phyloP scores from a whole-genome alignment of 1,140 invertebrate species.

The Achroia grisella region DNA sequence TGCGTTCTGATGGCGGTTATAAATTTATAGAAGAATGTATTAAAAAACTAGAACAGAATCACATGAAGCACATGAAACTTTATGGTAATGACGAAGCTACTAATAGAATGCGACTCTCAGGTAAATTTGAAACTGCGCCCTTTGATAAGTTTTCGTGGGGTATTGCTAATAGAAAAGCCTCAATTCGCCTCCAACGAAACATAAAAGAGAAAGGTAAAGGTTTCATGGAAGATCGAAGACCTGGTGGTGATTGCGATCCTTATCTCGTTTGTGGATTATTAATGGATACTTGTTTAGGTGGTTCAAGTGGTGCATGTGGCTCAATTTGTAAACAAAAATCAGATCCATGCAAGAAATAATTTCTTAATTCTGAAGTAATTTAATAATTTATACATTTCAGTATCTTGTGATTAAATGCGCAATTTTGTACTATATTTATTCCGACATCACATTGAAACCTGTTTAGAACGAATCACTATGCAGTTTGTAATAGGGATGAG shows the following conservation, averaged over 20 bases:
- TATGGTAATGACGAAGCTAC: slow-evolving; percentile 92
- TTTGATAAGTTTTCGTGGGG: slow-evolving; percentile 87
- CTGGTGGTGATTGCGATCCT: slow-evolving; percentile 94
- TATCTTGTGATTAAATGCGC: no score
- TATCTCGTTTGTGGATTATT: slow-evolving; percentile 86
- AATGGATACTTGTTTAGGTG: slow-evolving; percentile 60
- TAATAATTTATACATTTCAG: no score
- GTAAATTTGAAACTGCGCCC: slow-evolving; percentile 88
- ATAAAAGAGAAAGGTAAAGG: slow-evolving; percentile 91
- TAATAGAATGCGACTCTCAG: slow-evolving; percentile 91
- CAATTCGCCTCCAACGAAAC: slow-evolving; percentile 86
- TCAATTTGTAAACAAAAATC: background rate
- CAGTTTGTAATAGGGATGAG: no score
- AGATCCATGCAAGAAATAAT: slow-evolving; percentile 9
- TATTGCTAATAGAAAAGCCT: slow-evolving; percentile 85
- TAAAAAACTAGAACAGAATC: slow-evolving; percentile 87
- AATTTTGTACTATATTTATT: no score
- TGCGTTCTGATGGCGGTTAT: slow-evolving; percentile 88
- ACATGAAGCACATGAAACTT: slow-evolving; percentile 89
- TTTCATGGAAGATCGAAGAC: slow-evolving; percentile 94
- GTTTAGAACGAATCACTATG: no score
- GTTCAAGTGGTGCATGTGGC: slow-evolving; percentile 9
- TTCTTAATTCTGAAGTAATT: slow-evolving; percentile 3
- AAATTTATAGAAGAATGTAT: slow-evolving; percentile 84
- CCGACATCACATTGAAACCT: no score